Evolutionary conservation across 2,113 vertebrate species (phyloP), one percentile per base, ranked within the genome.

Genomic region (Scalopus aquaticus): DNA sequence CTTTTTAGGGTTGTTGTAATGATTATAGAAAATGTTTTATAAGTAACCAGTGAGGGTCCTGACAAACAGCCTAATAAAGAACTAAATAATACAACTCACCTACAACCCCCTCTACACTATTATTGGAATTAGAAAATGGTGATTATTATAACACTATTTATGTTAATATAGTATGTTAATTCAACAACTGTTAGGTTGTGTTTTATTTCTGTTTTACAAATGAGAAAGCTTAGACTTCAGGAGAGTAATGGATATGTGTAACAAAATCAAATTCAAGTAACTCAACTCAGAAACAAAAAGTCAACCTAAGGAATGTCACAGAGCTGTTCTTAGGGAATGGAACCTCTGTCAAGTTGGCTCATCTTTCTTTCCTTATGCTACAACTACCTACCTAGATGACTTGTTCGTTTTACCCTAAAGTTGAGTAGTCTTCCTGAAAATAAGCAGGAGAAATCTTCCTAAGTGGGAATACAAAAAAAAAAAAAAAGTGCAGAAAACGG

Each of bases 341-440:
- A 49, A 30, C 15, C 35, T 94, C 12, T 85, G 62, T 82, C 74
- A 89, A 15, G 6, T 77, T 37, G 24, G 24, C 51, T 58, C 20
- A 22, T 62, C 28, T 87, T 86, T 16, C 24, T 58, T 77, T 74
- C 12, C 60, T 54, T 78, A 9, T 39, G 4, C 16, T 16, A 39
- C 46, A 54, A 60, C 11, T 67, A 6, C 17, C 46, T 87, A 44
- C 35, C 11, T 46, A 26, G 15, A 67, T 88, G 78, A 54, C 70
- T n/a, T n/a, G 42, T 30, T 87, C n/a, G 70, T 79, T 95, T 93
- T 81, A 69, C n/a, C 69, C 15, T 72, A 13, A 42, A 77, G 62
- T 37, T 70, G 22, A 20, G 17, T 35, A 54, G 32, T 69, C 51
- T 79, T 79, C 60, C 39, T 54, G 77, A 54, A 13, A 70, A 56